Evolutionary conservation across 2,797 vertebrate genomes (phyloP).

Genomic region (Microcaecilia unicolor): DNA sequence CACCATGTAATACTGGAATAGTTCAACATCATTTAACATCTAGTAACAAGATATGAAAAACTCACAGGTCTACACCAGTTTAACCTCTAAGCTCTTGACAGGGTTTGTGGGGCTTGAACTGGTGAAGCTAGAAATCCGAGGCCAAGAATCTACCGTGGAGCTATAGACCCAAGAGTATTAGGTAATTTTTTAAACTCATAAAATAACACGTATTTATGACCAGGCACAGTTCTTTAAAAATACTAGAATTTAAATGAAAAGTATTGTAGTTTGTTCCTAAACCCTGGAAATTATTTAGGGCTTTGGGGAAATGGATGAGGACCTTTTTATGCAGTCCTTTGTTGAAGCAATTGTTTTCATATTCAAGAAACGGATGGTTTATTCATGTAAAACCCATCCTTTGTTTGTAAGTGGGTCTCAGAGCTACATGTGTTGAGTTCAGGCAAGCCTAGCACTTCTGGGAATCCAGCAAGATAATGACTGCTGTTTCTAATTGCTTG

Average conservation of each 20-base stretch:
- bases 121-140: too few species aligned
- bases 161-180: too few species aligned
- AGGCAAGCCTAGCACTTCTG: constrained; percentile 17
- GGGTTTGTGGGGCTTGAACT: too few species aligned
- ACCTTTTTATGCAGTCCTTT: constrained; percentile 26
- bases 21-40: too few species aligned
- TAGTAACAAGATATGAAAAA: too few species aligned
- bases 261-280: constrained; percentile 23
- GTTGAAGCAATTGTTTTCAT: constrained; percentile 21
- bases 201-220: constrained; percentile 2
- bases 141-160: too few species aligned
- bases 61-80: too few species aligned
- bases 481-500: constrained; percentile 33
- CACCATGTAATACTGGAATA: too few species aligned
- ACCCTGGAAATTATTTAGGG: constrained; percentile 21
- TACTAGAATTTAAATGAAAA: constrained; percentile 23
- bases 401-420: constrained; percentile 32
- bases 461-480: not conserved
- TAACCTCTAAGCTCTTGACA: too few species aligned
- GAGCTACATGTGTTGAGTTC: constrained; percentile 26
- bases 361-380: constrained; percentile 32
- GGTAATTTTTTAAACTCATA: too few species aligned
- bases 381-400: too few species aligned
- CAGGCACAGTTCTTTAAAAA: constrained; percentile 14
- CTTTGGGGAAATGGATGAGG: constrained; percentile 14